Evolutionary conservation across 35 echinoderm and acorn worm species (phyloP).

Genomic region (Acanthaster planci): DNA sequence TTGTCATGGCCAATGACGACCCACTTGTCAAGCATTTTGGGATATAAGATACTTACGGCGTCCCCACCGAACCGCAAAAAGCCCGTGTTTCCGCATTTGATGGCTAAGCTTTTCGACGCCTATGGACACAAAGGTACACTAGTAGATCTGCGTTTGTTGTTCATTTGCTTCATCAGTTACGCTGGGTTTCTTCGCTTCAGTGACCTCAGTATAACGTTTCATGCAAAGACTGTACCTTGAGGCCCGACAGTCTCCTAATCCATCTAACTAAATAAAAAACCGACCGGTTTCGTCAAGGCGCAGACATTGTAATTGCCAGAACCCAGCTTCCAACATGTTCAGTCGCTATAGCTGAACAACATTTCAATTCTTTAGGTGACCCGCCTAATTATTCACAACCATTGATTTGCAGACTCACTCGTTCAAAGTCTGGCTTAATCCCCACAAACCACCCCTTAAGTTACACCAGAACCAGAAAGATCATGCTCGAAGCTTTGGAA

Average conservation of each 20-base stretch:
- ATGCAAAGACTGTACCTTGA: neutral
- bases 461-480: constrained; percentile 13
- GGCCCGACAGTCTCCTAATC: neutral
- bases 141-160: neutral
- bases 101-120: neutral
- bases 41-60: no score
- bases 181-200: constrained; percentile 17
- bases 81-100: neutral
- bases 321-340: neutral
- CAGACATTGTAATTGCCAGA: neutral
- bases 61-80: neutral
- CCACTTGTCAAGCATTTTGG: neutral
- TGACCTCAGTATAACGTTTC: neutral
- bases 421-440: neutral
- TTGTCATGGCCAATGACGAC: neutral
- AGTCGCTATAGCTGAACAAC: neutral
- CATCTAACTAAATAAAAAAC: neutral
- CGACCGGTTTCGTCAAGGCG: neutral
- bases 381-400: neutral
- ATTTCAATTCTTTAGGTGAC: neutral
- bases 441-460: constrained; percentile 2
- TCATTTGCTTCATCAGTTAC: constrained; percentile 8
- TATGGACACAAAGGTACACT: constrained; percentile 1
- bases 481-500: neutral
- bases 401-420: neutral